phyloP scores from a whole-genome alignment of 2,113 vertebrate species.

The Climacteris rufus region DNA sequence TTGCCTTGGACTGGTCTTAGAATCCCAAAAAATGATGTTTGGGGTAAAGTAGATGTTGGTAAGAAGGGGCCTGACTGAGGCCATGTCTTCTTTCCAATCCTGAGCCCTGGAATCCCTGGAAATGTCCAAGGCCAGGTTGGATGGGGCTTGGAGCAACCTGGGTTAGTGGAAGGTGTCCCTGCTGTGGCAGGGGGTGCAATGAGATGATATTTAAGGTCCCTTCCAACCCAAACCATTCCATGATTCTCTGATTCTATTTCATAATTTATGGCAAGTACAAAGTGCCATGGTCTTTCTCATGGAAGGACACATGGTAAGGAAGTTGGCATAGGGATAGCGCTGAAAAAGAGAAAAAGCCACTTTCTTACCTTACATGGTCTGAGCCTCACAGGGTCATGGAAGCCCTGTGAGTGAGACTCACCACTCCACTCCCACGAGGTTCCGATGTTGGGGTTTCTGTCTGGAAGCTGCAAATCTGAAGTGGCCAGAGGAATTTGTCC shows the following conservation, averaged over 20 bases:
- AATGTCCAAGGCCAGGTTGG: background rate
- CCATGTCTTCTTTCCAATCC: background rate
- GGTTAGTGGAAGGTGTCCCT: background rate
- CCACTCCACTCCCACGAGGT: constrained; percentile 80
- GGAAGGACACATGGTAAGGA: background rate
- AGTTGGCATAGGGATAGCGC: background rate
- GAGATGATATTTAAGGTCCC: background rate
- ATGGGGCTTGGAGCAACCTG: background rate
- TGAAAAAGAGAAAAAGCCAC: background rate
- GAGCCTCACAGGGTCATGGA: constrained; percentile 25
- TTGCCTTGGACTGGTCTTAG: background rate
- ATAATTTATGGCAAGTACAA: background rate
- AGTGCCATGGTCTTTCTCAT: background rate
- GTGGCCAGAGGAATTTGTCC: constrained; percentile 7
- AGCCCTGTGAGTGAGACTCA: background rate
- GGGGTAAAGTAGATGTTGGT: background rate
- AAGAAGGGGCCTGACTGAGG: background rate
- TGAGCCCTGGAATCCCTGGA: background rate
- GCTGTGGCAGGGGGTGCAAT: background rate
- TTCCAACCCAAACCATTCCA: background rate
- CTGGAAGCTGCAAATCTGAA: constrained; percentile 8
- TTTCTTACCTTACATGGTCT: constrained; percentile 75
- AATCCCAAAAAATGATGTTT: background rate
- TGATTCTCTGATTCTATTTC: background rate
- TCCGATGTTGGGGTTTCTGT: constrained; percentile 46